Base-by-base conservation (phyloP, 2,797 vertebrate species). In the Tragopan temminckii region DNA sequence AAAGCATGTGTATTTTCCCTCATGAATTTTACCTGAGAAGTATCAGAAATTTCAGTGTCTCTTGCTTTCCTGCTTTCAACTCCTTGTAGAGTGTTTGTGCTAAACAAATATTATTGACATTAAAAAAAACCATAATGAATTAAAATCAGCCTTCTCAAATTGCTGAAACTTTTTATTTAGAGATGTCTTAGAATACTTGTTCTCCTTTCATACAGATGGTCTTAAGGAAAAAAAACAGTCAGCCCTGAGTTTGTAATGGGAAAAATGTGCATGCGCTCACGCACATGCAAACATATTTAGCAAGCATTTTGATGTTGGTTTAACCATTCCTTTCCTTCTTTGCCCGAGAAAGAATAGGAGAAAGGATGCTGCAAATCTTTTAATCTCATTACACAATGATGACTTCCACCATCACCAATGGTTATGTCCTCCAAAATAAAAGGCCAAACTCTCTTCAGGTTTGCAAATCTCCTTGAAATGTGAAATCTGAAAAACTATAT, bases 361-460 rank as follows among this genome's bases (percentile, higher is more conserved):
- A 79, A 82, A 88, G 48, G 16, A 81, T 35, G 40, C 50, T 42
- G 17, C 27, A 74, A 45, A 61, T 4, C 1, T 70, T 43, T 84
- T 80, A 6, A n/a, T 63, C 31, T 80, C 7, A 4, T 59, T 67
- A 14, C 16, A 35, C 3, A 43, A 5, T 2, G 16, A 55, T 23
- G 8, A 21, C 8, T 90, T 89, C 20, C 14, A 94, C 25, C 45
- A 25, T 15, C 27, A 6, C 6, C 5, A 48, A 77, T 67, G 52
- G 66, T 38, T 29, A 36, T 61, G 42, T 53, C 57, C 53, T 95
- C 50, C 62, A 66, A 71, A 91, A 92, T 50, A 38, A 66, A 80
- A 66, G 53, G 20, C 36, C 63, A 81, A 67, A 24, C 36, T 19
- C 48, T 57, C 2, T 57, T 66, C 57, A 61, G 40, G 52, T 7